Evolutionary conservation across 2,888 invertebrate species (phyloP).

Genomic region (Sarcophaga carnaria): DNA sequence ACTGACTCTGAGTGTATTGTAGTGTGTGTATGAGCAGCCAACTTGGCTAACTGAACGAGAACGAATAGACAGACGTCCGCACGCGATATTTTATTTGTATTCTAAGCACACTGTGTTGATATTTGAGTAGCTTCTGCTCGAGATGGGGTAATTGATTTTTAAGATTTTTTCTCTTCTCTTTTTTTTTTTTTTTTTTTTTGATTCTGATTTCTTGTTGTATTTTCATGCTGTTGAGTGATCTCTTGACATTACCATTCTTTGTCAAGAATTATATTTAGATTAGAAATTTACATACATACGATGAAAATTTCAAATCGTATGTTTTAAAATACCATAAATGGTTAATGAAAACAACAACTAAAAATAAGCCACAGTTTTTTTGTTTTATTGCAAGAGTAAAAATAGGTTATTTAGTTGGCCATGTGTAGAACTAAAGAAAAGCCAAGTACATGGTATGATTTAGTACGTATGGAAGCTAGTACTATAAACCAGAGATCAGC

Average conservation of each 20-base stretch:
- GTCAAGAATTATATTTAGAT: conserved; percentile 34
- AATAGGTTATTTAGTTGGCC: no score
- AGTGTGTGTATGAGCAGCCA: conserved; percentile 7
- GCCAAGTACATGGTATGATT: no score
- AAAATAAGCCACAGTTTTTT: neutral
- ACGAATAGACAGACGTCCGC: conserved; percentile 41
- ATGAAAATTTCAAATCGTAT: neutral
- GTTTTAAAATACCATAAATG: neutral
- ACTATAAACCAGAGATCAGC: no score
- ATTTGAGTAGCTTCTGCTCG: conserved; percentile 68
- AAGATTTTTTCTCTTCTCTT: neutral
- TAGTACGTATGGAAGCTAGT: no score
- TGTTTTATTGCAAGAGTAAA: no score
- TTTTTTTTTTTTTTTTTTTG: neutral
- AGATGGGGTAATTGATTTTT: conserved; percentile 62
- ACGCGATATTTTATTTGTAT: conserved; percentile 60
- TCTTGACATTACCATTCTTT: conserved; percentile 57
- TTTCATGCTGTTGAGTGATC: conserved; percentile 54
- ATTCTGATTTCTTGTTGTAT: neutral
- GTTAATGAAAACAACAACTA: neutral
- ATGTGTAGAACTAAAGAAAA: no score
- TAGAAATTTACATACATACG: neutral
- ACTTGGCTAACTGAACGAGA: conserved; percentile 42
- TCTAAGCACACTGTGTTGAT: conserved; percentile 52
- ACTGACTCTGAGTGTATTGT: conserved; percentile 14